Base-by-base conservation (phyloP, 2,797 vertebrate genomes). In the Crypturellus tataupa region DNA sequence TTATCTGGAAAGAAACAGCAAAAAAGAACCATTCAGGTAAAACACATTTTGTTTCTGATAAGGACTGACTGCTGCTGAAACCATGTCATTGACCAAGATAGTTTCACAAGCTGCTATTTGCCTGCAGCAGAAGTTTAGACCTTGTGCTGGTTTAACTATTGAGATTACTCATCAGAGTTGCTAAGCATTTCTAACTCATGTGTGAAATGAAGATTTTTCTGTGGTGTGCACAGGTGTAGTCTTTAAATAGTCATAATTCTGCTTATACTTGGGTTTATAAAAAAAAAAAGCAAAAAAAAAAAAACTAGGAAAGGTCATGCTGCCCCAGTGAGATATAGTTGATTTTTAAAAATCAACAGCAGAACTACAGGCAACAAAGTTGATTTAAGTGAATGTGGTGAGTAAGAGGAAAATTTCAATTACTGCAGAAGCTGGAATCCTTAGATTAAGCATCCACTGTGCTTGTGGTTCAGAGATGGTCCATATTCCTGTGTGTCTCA, bases 1-100 rank as follows among this genome's bases (percentile, higher is more conserved):
- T 89, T 94, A 65, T 96, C 97, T 98, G 95, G 82, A 89, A 79
- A 89, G 23, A 70, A 76, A 82, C 12, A 20, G 64, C 17, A 12
- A 27, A 31, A 56, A 55, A 17, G 46, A 19, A 24, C 7, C 1
- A 60, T 60, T 64, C 71, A 71, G 35, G 20, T 58, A 90, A 64
- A 92, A 8, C 23, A n/a, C 12, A 17, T 35, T 75, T 60, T 53
- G 27, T 84, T 89, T 79, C 60, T 6, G 12, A 19, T 29, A 80
- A 37, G 37, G 60, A 55, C 70, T 33, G 60, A 55, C 70, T 33
- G 35, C 21, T 31, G 16, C 25, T 65, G 56, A 65, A 42, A 20
- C 24, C 47, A 21, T 68, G 79, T 49, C 3, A 80, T 56, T 27
- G 16, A 35, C 62, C 79, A 56, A 11, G 56, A 40, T 73, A 18